Evolutionary conservation across 2,888 invertebrate species (phyloP).

Genomic region (Drosophila prostipennis): DNA sequence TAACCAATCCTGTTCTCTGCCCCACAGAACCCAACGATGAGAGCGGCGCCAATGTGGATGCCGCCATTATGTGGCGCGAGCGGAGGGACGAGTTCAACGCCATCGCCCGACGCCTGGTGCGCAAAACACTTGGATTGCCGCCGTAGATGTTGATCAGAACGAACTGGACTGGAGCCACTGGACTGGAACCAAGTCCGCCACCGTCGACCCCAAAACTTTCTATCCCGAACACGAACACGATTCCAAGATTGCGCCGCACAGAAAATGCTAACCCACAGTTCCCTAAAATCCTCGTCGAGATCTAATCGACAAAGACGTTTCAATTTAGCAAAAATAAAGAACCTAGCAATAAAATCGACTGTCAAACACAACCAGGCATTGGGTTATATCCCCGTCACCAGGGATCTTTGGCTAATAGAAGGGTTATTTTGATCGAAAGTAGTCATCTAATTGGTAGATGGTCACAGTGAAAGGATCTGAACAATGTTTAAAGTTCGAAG

Average conservation of each 20-base stretch:
- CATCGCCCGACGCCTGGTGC: constrained; percentile 95
- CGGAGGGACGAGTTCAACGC: constrained; percentile 96
- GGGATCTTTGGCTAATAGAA: no score
- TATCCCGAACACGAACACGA: constrained; percentile 11
- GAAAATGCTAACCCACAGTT: constrained; percentile 10
- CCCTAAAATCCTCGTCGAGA: constrained; percentile 2
- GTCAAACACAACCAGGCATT: constrained; percentile 9
- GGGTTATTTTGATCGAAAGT: no score
- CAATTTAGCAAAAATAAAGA: constrained; percentile 21
- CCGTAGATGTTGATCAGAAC: constrained; percentile 62
- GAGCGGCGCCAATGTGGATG: constrained; percentile 99
- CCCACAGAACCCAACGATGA: constrained; percentile 97
- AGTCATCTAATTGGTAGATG: background rate
- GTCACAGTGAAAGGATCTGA: background rate
- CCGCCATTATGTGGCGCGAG: constrained; percentile 99
- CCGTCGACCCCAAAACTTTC: constrained; percentile 7
- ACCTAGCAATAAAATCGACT: constrained; percentile 33
- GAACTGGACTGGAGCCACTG: background rate
- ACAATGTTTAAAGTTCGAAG: background rate
- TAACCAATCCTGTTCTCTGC: background rate
- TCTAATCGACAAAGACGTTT: constrained; percentile 23
- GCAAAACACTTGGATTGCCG: constrained; percentile 92
- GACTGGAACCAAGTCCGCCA: constrained; percentile 11
- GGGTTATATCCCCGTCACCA: no score
- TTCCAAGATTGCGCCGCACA: constrained; percentile 13